Evolutionary conservation across 2,113 vertebrate genomes (phyloP).

Genomic region (Macroglossus sobrinus): DNA sequence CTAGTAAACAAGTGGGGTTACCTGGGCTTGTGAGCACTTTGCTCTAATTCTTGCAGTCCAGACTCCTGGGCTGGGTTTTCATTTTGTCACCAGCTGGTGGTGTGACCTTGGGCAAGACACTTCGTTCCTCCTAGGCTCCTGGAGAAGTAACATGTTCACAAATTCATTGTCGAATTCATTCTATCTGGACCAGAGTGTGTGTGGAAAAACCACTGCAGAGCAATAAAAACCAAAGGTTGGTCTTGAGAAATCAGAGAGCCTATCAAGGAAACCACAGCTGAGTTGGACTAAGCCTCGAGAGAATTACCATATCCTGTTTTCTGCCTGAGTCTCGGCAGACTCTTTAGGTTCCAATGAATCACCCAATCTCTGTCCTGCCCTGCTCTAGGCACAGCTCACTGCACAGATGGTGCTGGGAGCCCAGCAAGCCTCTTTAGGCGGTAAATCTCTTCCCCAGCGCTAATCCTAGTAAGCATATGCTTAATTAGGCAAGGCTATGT

Average conservation of each 20-base stretch:
- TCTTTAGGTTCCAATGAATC: conserved; percentile 47
- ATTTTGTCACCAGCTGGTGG: not conserved
- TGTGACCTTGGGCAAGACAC: not conserved
- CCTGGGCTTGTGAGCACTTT: not conserved
- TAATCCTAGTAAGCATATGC: conserved; percentile 77
- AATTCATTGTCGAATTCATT: not conserved
- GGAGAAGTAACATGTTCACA: not conserved
- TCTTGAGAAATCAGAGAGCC: conserved; percentile 44
- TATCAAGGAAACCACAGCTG: conserved; percentile 57
- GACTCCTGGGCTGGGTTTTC: not conserved
- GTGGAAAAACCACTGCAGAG: conserved; percentile 15
- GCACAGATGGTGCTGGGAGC: conserved; percentile 75
- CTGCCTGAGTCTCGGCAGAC: conserved; percentile 27
- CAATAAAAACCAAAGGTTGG: conserved; percentile 26
- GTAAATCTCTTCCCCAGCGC: not conserved
- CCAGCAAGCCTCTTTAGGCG: conserved; percentile 66
- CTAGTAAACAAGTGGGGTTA: not conserved
- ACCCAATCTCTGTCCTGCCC: conserved; percentile 26
- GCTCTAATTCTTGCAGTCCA: not conserved
- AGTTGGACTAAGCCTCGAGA: conserved; percentile 17
- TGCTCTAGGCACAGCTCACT: conserved; percentile 33
- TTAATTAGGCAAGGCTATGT: conserved; percentile 71
- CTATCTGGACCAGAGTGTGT: not conserved
- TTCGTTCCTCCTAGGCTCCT: not conserved
- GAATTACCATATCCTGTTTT: conserved; percentile 62